A percentile compares a stretch with the other conserved stretches of the same genome.
These are phyloP conservation scores for Pandemis corylana DNA, from an alignment of 2,888 invertebrate species.

Conservation along the genomic window DNA sequence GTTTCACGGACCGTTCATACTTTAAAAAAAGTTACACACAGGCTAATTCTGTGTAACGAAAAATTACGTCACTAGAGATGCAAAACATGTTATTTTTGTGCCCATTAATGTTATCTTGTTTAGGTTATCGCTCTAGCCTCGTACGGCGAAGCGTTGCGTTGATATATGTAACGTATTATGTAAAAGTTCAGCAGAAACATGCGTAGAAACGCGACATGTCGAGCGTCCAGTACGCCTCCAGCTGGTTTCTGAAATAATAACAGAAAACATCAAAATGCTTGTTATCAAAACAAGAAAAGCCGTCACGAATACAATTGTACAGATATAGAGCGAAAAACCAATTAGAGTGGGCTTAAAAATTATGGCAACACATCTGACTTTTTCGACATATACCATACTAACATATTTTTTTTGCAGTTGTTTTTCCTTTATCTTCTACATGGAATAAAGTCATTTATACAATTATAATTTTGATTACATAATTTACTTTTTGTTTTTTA, in stretches of 20 bases:
- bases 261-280: neutral
- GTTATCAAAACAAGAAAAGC: neutral
- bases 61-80: neutral
- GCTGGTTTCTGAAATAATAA: slow-evolving; percentile 59
- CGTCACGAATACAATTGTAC: too few species aligned
- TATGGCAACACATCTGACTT: too few species aligned
- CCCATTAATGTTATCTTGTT: neutral
- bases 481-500: too few species aligned
- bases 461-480: too few species aligned
- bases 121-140: slow-evolving; percentile 2
- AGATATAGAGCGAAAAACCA: too few species aligned
- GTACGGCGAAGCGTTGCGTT: neutral
- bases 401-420: too few species aligned
- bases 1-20: slow-evolving; percentile 1
- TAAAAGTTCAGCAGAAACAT: slow-evolving; percentile 70
- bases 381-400: too few species aligned
- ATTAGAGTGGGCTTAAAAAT: too few species aligned
- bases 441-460: too few species aligned
- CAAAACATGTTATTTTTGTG: neutral
- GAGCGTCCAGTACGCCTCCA: slow-evolving; percentile 67
- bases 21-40: neutral
- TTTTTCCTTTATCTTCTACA: too few species aligned
- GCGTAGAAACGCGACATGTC: slow-evolving; percentile 77
- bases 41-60: neutral
- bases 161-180: slow-evolving; percentile 5